These are phyloP conservation scores for Aphaenogaster ashmeadi DNA, from an alignment of 1,140 invertebrate species.

Conservation along the genomic window DNA sequence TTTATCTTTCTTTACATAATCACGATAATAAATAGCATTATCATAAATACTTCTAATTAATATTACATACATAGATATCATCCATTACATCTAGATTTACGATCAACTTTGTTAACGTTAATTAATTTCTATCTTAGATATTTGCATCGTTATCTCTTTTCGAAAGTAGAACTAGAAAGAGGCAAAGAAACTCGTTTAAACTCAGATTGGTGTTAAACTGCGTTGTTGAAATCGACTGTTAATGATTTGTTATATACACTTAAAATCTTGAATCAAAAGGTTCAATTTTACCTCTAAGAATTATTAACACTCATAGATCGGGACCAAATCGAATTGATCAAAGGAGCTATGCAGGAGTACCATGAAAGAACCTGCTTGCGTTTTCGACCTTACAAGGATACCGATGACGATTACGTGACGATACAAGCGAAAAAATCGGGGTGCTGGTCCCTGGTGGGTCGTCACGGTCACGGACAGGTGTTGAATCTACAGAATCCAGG, in stretches of 20 bases:
- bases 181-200: background rate
- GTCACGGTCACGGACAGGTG: constrained; percentile 88
- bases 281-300: constrained; percentile 17
- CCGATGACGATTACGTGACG: constrained; percentile 88
- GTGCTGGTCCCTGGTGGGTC: constrained; percentile 88
- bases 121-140: constrained; percentile 2
- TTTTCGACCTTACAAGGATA: constrained; percentile 88
- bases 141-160: background rate
- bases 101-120: background rate
- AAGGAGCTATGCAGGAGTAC: constrained; percentile 87
- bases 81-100: constrained; percentile 5
- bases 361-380: constrained; percentile 89
- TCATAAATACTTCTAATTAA: background rate
- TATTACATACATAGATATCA: background rate
- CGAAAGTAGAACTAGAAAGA: background rate
- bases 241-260: background rate
- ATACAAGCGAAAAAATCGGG: constrained; percentile 84
- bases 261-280: background rate
- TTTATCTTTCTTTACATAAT: background rate
- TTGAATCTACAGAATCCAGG: constrained; percentile 88
- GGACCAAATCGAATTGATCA: constrained; percentile 85
- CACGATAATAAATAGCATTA: background rate
- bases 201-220: background rate
- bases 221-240: background rate
- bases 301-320: constrained; percentile 80